Conservation (phyloP, 2,797 vertebrate species). For the Megaceryle alcyon region DNA sequence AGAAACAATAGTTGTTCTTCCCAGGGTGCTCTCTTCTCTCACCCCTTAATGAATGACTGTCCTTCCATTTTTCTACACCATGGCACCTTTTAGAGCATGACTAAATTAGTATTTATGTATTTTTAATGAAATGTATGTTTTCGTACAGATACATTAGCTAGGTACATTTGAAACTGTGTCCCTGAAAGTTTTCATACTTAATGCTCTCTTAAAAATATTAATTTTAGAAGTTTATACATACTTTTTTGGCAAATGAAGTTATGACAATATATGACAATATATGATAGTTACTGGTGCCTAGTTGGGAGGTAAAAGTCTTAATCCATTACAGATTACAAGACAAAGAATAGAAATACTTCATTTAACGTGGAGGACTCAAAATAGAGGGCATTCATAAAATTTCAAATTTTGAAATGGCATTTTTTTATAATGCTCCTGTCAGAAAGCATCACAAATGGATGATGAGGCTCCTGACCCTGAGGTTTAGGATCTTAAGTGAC, state of each 20-base stretch:
- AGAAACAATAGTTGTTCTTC: not conserved
- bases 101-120: not conserved
- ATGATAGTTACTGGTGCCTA: not conserved
- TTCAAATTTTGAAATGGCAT: not conserved
- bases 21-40: not conserved
- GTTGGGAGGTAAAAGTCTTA: not conserved
- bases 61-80: not conserved
- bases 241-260: not conserved
- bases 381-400: not conserved
- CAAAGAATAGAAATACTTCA: not conserved
- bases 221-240: not conserved
- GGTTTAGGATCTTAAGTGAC: not conserved
- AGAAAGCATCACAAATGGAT: not conserved
- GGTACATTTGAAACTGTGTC: slow-evolving; percentile 23
- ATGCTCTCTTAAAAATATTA: slow-evolving; percentile 17
- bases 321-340: not conserved
- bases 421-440: not conserved
- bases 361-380: not conserved
- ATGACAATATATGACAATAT: not conserved
- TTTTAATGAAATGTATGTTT: slow-evolving; percentile 27
- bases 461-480: not conserved
- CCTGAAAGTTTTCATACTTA: slow-evolving; percentile 20
- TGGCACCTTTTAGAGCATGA: not conserved
- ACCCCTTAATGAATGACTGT: not conserved
- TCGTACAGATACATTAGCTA: not conserved